Percentiles rank a stretch among this genome's conserved stretches.
Evolutionary conservation across 2,888 invertebrate genomes (phyloP).

Genomic region (Heliconius aoede): DNA sequence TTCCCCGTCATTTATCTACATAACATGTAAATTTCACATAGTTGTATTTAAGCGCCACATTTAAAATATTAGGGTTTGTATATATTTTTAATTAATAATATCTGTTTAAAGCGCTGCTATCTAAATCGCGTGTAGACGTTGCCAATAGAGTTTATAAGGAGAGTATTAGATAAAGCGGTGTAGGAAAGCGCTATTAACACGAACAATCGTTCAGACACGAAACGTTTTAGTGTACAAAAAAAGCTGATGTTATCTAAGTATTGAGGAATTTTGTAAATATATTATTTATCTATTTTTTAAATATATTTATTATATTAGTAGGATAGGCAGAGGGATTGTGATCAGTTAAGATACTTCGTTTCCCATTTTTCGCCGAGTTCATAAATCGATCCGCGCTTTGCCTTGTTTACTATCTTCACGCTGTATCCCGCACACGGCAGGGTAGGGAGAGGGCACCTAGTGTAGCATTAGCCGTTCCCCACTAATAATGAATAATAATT

Average conservation of each 20-base stretch:
- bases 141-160: slow-evolving; percentile 14
- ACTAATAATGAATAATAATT: no score
- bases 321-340: no score
- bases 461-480: no score
- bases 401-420: no score
- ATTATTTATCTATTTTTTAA: neutral
- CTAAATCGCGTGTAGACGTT: slow-evolving; percentile 30
- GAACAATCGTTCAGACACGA: slow-evolving; percentile 14
- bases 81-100: neutral
- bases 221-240: slow-evolving; percentile 13
- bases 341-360: no score
- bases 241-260: neutral
- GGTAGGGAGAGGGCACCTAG: no score
- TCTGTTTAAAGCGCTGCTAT: neutral
- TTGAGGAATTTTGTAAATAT: neutral
- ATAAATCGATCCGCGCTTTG: no score
- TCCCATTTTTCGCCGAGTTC: no score
- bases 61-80: neutral
- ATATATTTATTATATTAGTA: no score
- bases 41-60: neutral
- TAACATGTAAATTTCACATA: neutral
- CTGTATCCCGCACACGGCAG: no score
- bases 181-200: slow-evolving; percentile 23
- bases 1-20: neutral
- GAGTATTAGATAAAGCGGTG: slow-evolving; percentile 22